These are phyloP conservation scores for Rhyacophila evoluta DNA, from an alignment of 2,888 invertebrate species.

Conservation along the genomic window DNA sequence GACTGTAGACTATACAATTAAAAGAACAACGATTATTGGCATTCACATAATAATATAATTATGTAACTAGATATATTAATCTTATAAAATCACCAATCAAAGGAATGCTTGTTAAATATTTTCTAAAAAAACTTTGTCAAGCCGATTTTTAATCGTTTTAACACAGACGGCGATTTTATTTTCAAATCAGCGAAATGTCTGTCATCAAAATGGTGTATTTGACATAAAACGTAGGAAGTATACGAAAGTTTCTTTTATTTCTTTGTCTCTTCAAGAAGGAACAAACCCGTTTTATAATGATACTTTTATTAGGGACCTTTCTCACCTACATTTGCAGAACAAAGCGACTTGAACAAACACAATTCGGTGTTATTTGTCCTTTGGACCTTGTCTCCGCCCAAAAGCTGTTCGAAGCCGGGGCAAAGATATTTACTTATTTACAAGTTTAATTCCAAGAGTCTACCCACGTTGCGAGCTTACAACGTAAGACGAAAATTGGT, in stretches of 20 bases:
- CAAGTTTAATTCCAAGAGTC: conserved; percentile 7
- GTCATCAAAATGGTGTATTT: not conserved
- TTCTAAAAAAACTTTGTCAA: no score
- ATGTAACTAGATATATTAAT: no score
- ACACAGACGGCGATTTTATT: no score
- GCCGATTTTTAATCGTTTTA: no score
- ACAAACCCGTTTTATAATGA: conserved; percentile 12
- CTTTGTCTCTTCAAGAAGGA: not conserved
- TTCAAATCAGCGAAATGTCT: no score
- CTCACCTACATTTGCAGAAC: conserved; percentile 24
- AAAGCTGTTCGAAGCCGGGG: conserved; percentile 15
- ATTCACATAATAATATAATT: no score
- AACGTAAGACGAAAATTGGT: not conserved
- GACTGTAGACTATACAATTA: no score
- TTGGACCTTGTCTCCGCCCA: conserved; percentile 18
- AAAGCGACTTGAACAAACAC: conserved; percentile 19
- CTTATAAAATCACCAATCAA: no score
- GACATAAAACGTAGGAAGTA: not conserved
- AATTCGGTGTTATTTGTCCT: conserved; percentile 19
- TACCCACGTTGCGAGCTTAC: not conserved
- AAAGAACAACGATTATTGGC: no score
- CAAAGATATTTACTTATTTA: conserved; percentile 22
- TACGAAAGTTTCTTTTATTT: not conserved
- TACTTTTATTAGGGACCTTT: conserved; percentile 4
- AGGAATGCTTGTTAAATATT: no score